phyloP scores from a whole-genome alignment of 2,888 invertebrate genomes.

The Cephonodes hylas region DNA sequence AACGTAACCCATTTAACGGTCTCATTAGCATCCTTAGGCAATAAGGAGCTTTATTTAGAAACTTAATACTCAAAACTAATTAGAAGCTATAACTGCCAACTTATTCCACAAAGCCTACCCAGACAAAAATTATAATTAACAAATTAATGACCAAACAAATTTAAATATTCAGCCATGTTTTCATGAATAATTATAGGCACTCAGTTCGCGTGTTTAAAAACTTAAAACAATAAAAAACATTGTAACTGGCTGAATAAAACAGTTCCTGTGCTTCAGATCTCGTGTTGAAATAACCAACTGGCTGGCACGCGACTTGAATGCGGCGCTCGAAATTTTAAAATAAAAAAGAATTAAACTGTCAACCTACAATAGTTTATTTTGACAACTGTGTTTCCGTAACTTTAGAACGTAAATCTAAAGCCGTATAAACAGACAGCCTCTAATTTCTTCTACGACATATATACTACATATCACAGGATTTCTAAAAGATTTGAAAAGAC shows the following conservation, averaged over 20 bases:
- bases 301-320: slow-evolving; percentile 46
- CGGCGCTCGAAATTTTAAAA: slow-evolving; percentile 43
- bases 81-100: neutral
- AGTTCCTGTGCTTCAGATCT: slow-evolving; percentile 41
- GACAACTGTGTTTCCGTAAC: slow-evolving; percentile 14
- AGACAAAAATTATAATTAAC: slow-evolving; percentile 15
- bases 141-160: slow-evolving; percentile 29
- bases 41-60: neutral
- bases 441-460: neutral
- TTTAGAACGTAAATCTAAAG: neutral
- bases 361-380: neutral
- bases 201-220: slow-evolving; percentile 56
- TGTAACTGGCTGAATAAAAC: slow-evolving; percentile 42
- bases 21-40: neutral
- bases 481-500: neutral
- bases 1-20: slow-evolving; percentile 17
- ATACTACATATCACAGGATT: neutral
- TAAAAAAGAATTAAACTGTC: slow-evolving; percentile 31
- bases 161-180: slow-evolving; percentile 30
- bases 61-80: neutral
- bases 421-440: neutral
- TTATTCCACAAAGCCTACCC: neutral
- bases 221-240: slow-evolving; percentile 47
- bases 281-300: slow-evolving; percentile 33
- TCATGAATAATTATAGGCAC: slow-evolving; percentile 50